Evolutionary conservation across 2,797 vertebrate species (phyloP).

Genomic region (Lagorchestes hirsutus): DNA sequence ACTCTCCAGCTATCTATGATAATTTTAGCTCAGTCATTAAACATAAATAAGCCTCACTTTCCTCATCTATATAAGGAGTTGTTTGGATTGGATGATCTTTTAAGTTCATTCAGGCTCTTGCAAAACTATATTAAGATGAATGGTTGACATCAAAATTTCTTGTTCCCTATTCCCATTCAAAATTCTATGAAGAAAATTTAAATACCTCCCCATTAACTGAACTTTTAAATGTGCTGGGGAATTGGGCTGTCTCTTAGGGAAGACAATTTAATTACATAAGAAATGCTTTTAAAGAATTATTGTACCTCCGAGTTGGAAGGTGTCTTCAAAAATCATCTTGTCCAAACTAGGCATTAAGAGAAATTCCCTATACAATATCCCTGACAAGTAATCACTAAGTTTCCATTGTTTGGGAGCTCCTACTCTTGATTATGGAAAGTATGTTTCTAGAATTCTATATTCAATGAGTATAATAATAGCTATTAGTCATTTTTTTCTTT

Average conservation of each 20-base stretch:
- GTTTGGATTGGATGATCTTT: not conserved
- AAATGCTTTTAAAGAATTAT: not conserved
- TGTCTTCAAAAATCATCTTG: not conserved
- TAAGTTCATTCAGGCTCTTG: not conserved
- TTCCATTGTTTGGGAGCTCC: not conserved
- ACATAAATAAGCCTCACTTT: not conserved
- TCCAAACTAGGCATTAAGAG: not conserved
- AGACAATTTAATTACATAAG: not conserved
- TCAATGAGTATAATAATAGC: not conserved
- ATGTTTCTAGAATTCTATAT: not conserved
- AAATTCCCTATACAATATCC: not conserved
- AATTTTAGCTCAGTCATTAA: not conserved
- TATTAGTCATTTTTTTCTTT: not conserved
- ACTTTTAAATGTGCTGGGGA: not conserved
- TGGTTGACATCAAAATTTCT: not conserved
- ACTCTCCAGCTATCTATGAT: not conserved
- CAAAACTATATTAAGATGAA: not conserved
- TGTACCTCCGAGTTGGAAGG: not conserved
- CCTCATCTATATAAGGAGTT: not conserved
- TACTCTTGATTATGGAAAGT: not conserved
- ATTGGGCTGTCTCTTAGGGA: not conserved
- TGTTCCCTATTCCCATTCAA: not conserved
- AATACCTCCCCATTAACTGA: not conserved
- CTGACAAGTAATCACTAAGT: not conserved
- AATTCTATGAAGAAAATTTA: not conserved